Evolutionary conservation across 2,888 invertebrate genomes (phyloP), one percentile per base, ranked within the genome.

Genomic region (Caenorhabditis macrosperma): DNA sequence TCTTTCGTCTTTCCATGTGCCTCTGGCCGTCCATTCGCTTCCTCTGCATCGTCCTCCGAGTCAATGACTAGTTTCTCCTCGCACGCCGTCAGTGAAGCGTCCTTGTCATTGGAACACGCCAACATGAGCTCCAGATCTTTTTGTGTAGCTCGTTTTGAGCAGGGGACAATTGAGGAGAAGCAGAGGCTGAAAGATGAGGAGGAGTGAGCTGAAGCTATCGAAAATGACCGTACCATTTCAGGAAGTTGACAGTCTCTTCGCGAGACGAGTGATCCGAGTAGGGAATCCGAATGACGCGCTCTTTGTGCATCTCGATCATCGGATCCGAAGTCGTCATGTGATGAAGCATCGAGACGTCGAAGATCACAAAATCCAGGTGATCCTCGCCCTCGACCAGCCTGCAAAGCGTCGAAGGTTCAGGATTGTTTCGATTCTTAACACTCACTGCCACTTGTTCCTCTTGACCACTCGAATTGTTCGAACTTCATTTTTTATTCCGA

Each of bases 261-360:
- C 61, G 35, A 1, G 75, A 75, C 9, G 60, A 75, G 60, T 75
- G 75, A 22, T 75, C 75, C 15, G 75, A 67, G 20, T 64, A 75
- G 15, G 66, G 46, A 1, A 75, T 67, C 3, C 28, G 28, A 24
- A 66, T 48, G 33, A 63, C 30, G 26, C 24, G 33, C 1, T 68
- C 30, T 22, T 35, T 22, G 26, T 55, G 35, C 22, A 15, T 28
- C 33, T 46, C 33, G 22, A 26, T 30, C 22, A 33, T 35, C 50
- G 35, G n/a, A 50, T 50, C 33, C 26, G 38, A 35, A 5, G 30
- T n/a, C 48, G 46, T 33, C 30, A 48, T 2, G 33, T 50, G 33
- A 33, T 30, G 22, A 15, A 63, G 63, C 63, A 63, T 63, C 15
- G 63, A 33, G 12, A 63, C 22, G 35, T 63, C 48, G 22, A 63